Evolutionary conservation across 2,113 vertebrate genomes (phyloP), one percentile per base, ranked within the genome.

Genomic region (Struthio camelus): DNA sequence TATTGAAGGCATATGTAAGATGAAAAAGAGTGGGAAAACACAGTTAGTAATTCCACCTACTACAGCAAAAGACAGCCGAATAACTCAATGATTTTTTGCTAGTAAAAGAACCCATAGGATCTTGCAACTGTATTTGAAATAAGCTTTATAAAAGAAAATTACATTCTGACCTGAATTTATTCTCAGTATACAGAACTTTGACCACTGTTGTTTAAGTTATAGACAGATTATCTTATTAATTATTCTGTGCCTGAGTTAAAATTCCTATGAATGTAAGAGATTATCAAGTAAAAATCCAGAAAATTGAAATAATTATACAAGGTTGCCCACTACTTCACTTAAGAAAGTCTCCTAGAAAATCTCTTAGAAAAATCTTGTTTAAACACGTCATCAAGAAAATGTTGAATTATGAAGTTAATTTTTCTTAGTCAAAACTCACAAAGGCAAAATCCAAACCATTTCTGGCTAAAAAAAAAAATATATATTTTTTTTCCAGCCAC

Each of bases 1-100:
- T 71, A 85, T 1, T 4, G 36, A 22, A 94, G 32, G 77, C 25
- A 82, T 0, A 0, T 2, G 42, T 2, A 42, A 46, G n/a, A 72
- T 20, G 16, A 75, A 80, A 91, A 32, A 59, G 14, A 54, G 8
- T 34, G 8, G 32, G 28, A 70, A 85, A 79, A 71, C 22, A 53
- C 8, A 77, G 28, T 12, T 20, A 88, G 1, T 11, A 46, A 72
- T 24, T n/a, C 48, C 7, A 82, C 53, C 30, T 76, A 54, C 30
- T 54, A 38, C 6, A 90, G 66, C 24, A 85, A 59, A 66, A 51
- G 30, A 59, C 36, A 69, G 38, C 30, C 8, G 79, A 66, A 62
- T 38, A 89, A 48, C 3, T 56, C 9, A 46, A 9, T 17, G 7
- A 36, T 25, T 19, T 84, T 58, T 81, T 82, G 10, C 19, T 82